Percentiles rank a stretch among this genome's conserved stretches.
Conservation (phyloP, 2,113 vertebrate genomes). For the Thalassarche chlororhynchos region DNA sequence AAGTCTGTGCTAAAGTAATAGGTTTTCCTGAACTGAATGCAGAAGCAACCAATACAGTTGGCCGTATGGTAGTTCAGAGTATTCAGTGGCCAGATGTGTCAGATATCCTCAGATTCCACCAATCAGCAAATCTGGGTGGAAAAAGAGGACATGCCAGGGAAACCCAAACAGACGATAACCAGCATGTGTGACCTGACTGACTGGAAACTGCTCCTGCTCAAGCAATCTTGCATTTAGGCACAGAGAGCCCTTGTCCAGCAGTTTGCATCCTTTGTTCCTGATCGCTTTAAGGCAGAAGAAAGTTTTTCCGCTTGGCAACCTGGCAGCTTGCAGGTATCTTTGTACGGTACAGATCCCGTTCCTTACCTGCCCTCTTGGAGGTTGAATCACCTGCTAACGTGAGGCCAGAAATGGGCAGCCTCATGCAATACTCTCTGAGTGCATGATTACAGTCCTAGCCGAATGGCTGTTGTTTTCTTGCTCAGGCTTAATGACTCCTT, state of each 20-base stretch:
- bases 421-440: not conserved
- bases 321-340: not conserved
- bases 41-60: not conserved
- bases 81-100: not conserved
- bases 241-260: not conserved
- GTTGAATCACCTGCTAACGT: not conserved
- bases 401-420: not conserved
- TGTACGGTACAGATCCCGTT: fast-evolving
- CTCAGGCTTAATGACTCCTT: not conserved
- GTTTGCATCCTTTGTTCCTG: not conserved
- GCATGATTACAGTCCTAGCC: not conserved
- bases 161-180: not conserved
- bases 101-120: not conserved
- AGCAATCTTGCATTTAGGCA: not conserved
- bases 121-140: not conserved
- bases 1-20: not conserved
- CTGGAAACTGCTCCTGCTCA: not conserved
- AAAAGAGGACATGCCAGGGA: not conserved
- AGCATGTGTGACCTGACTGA: not conserved
- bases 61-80: not conserved
- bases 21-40: not conserved
- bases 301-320: not conserved
- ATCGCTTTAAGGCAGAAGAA: not conserved
- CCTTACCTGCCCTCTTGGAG: not conserved
- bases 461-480: not conserved